Evolutionary conservation across 1,140 invertebrate species (phyloP), one percentile per base, ranked within the genome.

Genomic region (Lordiphosa mommai): DNA sequence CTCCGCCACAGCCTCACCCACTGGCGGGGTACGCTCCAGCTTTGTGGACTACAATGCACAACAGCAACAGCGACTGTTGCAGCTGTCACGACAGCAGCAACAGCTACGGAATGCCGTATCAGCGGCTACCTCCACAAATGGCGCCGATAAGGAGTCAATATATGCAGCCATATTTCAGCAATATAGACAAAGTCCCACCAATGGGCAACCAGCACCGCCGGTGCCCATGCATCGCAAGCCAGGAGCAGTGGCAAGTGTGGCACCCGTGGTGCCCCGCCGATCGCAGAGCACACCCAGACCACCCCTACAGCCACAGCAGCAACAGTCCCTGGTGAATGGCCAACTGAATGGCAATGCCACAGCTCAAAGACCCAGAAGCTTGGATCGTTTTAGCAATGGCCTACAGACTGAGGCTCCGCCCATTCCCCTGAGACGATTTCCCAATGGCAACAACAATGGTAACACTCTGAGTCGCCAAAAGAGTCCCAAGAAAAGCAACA

Each of bases 161-260:
- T 88, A 88, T 52, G 86, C 86, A 0, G 73, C 86, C 3, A 36
- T 88, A 4, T 87, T 86, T 47, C 86, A 88, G 36, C 86, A 88
- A 40, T 88, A 88, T 38, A 40, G 86, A 6, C 79, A 86, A 10
- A 88, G 86, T 40, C 82, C 86, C 34, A 86, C 86, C 6, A 73
- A 79, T 13, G 79, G 57, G 1, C 66, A 68, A 27, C 50, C 65
- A 2, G 69, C 61, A 4, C 74, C 66, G 0, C 63, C 82, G 3
- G 65, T 76, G 10, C 82, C 67, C 1, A 34, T 46, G 60, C 76
- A 71, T 17, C 60, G 68, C 9, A 67, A 74, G 12, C 34, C 60
- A 5, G 17, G 33, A 29, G 17, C 63, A 33, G 67, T 61, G 43
- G 58, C 47, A 27, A 27, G 44, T 1, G 50, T 46, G n/a, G 47